These are phyloP conservation scores for Hypselothyrea guttata DNA, from an alignment of 2,888 invertebrate genomes.

Conservation along the genomic window DNA sequence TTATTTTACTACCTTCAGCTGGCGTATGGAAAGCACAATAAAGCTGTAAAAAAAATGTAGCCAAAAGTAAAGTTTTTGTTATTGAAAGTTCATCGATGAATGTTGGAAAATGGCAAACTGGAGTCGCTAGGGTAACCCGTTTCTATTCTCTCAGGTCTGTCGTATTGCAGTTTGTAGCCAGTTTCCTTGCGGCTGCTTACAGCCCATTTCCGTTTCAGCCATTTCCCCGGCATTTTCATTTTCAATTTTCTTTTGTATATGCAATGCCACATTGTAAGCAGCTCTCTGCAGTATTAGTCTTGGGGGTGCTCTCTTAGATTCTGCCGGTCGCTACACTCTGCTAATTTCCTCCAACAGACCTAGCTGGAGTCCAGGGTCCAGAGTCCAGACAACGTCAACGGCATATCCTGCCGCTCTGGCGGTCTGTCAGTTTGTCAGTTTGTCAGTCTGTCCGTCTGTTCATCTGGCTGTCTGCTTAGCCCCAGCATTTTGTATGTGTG, in stretches of 20 bases:
- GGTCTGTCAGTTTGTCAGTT: slow-evolving; percentile 10
- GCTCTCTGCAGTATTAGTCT: slow-evolving; percentile 33
- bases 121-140: slow-evolving; percentile 9
- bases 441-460: not conserved
- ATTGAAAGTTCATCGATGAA: slow-evolving; percentile 77
- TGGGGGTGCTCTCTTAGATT: too few species aligned
- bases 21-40: too few species aligned
- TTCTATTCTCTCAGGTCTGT: not conserved
- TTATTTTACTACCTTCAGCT: too few species aligned
- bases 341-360: slow-evolving; percentile 69
- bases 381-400: slow-evolving; percentile 52
- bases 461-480: slow-evolving; percentile 60
- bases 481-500: slow-evolving; percentile 61
- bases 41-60: slow-evolving; percentile 16
- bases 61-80: slow-evolving; percentile 68
- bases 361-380: too few species aligned
- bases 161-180: not conserved
- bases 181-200: slow-evolving; percentile 63
- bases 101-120: slow-evolving; percentile 34
- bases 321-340: slow-evolving; percentile 37
- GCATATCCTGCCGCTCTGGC: slow-evolving; percentile 48
- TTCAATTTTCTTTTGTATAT: slow-evolving; percentile 69
- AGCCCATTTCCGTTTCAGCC: slow-evolving; percentile 71
- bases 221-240: slow-evolving; percentile 52
- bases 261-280: slow-evolving; percentile 62